Conservation (phyloP, 2,797 vertebrate genomes). For the Melanotaenia parkinsoni region DNA sequence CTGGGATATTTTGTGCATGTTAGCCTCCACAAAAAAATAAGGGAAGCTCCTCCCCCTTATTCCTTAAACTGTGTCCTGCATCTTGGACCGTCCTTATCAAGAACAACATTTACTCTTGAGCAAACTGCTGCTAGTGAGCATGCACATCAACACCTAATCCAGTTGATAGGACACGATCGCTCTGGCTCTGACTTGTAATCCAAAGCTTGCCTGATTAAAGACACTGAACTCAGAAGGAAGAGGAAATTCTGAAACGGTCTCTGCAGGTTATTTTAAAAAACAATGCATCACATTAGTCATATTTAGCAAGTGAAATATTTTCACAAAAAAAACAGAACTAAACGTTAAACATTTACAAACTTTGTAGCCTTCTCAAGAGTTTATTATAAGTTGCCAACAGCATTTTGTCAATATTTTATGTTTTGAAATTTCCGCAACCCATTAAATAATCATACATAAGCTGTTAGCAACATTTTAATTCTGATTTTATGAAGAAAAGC, state of each 20-base stretch:
- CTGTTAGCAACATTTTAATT: not conserved
- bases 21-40: not conserved
- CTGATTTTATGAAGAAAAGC: not conserved
- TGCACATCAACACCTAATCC: not conserved
- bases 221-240: not conserved
- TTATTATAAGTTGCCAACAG: not conserved
- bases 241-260: not conserved
- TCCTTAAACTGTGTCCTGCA: not conserved
- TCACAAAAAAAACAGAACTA: not conserved
- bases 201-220: not conserved
- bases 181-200: not conserved
- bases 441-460: not conserved
- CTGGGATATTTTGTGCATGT: not conserved
- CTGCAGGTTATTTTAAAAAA: not conserved
- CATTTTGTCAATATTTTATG: not conserved
- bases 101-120: not conserved
- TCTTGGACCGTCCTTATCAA: not conserved
- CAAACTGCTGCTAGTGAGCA: not conserved
- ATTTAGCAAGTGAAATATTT: slow-evolving; percentile 1
- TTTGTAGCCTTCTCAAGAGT: not conserved
- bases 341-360: not conserved
- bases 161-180: not conserved
- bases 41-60: not conserved
- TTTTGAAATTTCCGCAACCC: not conserved
- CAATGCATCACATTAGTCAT: not conserved